Evolutionary conservation across 2,113 vertebrate genomes (phyloP).

Genomic region (Triplophysa dalaica): DNA sequence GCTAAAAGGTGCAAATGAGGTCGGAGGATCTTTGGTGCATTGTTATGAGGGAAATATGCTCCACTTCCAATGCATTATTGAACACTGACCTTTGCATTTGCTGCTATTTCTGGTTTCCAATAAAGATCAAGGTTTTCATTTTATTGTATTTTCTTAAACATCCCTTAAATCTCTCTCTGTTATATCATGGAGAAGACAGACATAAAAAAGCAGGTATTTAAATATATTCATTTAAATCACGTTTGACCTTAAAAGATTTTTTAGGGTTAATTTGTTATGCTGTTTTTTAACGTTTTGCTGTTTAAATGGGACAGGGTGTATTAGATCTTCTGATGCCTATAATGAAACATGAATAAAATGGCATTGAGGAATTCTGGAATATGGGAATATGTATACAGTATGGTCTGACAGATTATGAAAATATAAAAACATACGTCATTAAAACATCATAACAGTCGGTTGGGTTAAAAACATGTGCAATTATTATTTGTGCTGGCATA

Average conservation of each 20-base stretch:
- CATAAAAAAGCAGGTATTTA: too few relatives aligned
- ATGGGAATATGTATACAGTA: background rate
- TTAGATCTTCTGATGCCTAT: background rate
- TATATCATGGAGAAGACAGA: background rate
- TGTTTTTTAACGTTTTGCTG: background rate
- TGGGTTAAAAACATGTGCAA: too few relatives aligned
- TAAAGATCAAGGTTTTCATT: conserved; percentile 20
- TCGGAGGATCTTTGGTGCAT: conserved; percentile 3
- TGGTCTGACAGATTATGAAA: too few relatives aligned
- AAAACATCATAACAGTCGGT: too few relatives aligned
- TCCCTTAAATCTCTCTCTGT: conserved; percentile 11
- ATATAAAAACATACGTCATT: too few relatives aligned
- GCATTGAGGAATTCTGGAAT: background rate
- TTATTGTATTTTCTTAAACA: conserved; percentile 11
- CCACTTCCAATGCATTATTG: conserved; percentile 43
- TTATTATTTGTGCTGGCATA: background rate
- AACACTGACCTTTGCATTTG: conserved; percentile 31
- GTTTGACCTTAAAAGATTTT: background rate
- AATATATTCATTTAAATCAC: background rate
- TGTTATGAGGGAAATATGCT: conserved; percentile 8
- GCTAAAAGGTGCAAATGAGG: conserved; percentile 2
- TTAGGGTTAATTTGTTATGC: background rate
- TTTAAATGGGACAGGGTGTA: too few relatives aligned
- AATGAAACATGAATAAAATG: background rate
- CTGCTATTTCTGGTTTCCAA: conserved; percentile 9